Base-by-base conservation (phyloP, 2,888 invertebrate species). In the Bembecia ichneumoniformis region DNA sequence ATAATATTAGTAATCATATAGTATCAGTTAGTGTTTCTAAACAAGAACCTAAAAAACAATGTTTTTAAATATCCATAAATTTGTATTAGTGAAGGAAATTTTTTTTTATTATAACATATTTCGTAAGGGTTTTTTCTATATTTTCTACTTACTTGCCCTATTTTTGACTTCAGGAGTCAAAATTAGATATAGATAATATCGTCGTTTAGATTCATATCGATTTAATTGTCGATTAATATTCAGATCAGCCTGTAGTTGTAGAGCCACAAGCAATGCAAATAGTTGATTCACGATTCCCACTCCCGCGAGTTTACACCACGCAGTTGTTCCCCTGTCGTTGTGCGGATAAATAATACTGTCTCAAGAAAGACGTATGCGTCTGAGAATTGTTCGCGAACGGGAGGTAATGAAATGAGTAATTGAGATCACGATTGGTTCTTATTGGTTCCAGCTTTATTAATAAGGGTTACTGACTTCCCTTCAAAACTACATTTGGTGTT, bases 201-300 rank as follows among this genome's bases (percentile, higher is more conserved):
- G 4, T 20, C 1, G 20, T 20, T 20, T 20, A 20, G 20, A 20
- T 20, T 20, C 17, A 17, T 20, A 20, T 5, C 20, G 1, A 20
- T 20, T 20, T 20, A 5, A 20, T n/a, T n/a, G n/a, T n/a, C 20
- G 20, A 1, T 28, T 28, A 51, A 15, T 47, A 36, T 17, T 48
- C 11, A 13, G 16, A 47, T 35, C 55, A 52, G 7, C 50, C 52
- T 55, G 46, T 51, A 55, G 49, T 36, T 46, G n/a, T 15, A 13
- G 9, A 17, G n/a, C 45, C 15, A 11, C 40, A n/a, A 40, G 17
- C 16, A 61, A 74, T 68, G 75, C 82, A 83, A 83, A 82, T 81
- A 82, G 82, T 82, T 82, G 82, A 84, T 83, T 82, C 82, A 82
- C 71, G 64, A 65, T 60, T 60, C 51, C 52, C 68, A 68, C 71